Conservation (phyloP, 2,113 vertebrate genomes). For the Cebus imitator region DNA sequence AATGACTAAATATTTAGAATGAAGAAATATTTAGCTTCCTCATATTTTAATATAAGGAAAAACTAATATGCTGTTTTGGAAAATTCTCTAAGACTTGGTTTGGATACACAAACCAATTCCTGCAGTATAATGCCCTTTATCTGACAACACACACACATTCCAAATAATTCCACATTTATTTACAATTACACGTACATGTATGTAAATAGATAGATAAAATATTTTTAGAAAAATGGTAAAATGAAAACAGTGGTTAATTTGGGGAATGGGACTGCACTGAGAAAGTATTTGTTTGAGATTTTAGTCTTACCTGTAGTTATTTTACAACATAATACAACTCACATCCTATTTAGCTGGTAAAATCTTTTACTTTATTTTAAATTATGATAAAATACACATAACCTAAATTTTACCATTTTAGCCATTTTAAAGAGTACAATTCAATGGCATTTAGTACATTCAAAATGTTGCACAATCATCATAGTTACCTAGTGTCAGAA, state of each 20-base stretch:
- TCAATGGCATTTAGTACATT: background rate
- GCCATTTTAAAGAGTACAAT: background rate
- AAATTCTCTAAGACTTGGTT: background rate
- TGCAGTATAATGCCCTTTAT: background rate
- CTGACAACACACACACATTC: background rate
- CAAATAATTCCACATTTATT: background rate
- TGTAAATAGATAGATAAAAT: background rate
- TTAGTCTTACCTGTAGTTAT: background rate
- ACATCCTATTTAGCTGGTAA: background rate
- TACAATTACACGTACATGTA: background rate
- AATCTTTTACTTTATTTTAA: background rate
- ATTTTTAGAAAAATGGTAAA: background rate
- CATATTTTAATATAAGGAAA: background rate
- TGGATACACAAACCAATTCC: background rate
- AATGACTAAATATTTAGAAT: background rate
- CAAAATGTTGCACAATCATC: background rate
- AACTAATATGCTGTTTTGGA: background rate
- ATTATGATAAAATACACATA: background rate
- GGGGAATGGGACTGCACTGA: background rate
- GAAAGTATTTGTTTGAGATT: background rate
- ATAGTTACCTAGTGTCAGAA: background rate
- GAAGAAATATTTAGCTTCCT: background rate
- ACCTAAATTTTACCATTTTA: background rate
- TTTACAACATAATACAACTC: background rate
- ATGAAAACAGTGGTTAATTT: background rate